Percentiles rank a stretch among this genome's conserved stretches.
These are phyloP conservation scores for Nymphalis urticae DNA, from an alignment of 2,888 invertebrate species.

Conservation along the genomic window DNA sequence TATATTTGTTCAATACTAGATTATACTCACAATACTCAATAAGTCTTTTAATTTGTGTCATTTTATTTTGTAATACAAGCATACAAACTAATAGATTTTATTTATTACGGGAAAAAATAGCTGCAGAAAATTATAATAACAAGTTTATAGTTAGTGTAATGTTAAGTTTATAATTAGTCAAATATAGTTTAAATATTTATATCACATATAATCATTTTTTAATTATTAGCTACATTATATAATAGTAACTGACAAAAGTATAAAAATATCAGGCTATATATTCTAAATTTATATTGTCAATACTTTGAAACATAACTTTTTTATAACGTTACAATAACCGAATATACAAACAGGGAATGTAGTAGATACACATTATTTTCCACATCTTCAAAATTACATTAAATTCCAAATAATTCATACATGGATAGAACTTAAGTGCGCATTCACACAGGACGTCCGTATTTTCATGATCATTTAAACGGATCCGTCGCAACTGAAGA, in stretches of 20 bases:
- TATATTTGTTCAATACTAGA: background rate
- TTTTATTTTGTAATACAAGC: background rate
- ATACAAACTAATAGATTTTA: background rate
- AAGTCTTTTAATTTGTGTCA: constrained; percentile 3
- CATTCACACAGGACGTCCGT: too few species aligned
- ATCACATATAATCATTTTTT: constrained; percentile 1
- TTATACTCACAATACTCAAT: background rate
- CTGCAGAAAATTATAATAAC: background rate
- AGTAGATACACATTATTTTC: too few species aligned
- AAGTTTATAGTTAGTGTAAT: too few species aligned
- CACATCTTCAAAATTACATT: too few species aligned
- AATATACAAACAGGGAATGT: too few species aligned
- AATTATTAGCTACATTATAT: background rate
- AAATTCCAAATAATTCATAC: too few species aligned
- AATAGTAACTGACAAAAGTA: background rate
- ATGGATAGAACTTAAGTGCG: too few species aligned
- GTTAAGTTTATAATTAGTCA: too few species aligned
- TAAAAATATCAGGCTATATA: constrained; percentile 3
- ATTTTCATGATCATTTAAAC: too few species aligned
- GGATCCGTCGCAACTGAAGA: too few species aligned
- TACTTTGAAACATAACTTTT: background rate
- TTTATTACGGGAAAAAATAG: background rate
- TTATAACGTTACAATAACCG: background rate
- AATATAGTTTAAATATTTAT: background rate
- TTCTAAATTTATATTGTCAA: background rate